These are phyloP conservation scores for Percopsis omiscomaycus DNA, from an alignment of 2,797 vertebrate genomes.

Conservation along the genomic window DNA sequence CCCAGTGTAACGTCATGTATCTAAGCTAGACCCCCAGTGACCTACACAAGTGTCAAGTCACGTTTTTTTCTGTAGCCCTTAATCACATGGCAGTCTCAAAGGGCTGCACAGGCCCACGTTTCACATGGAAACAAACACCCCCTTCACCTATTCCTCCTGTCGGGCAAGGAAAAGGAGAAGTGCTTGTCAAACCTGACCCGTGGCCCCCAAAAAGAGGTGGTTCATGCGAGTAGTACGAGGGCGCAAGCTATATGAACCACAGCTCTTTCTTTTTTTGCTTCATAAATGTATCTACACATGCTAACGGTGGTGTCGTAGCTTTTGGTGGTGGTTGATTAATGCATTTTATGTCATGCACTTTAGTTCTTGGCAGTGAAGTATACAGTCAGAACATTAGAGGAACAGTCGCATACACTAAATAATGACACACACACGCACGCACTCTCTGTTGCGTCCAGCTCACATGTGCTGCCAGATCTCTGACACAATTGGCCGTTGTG, in stretches of 20 bases:
- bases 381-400: constrained; percentile 34
- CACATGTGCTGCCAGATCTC: constrained; percentile 31
- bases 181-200: no score
- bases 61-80: no score
- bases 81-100: no score
- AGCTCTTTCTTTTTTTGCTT: no score
- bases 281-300: not conserved
- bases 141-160: no score
- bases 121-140: no score
- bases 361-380: constrained; percentile 46
- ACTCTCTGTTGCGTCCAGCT: constrained; percentile 19
- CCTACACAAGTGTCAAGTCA: not conserved
- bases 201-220: no score
- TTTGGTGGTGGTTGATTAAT: constrained; percentile 20
- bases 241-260: no score
- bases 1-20: constrained; percentile 17
- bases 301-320: constrained; percentile 4
- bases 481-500: constrained; percentile 56
- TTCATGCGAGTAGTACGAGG: no score
- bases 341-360: constrained; percentile 21
- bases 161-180: no score
- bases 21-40: constrained; percentile 8
- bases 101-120: no score
- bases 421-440: constrained; percentile 23
- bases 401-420: constrained; percentile 32